A percentile compares a stretch with the other conserved stretches of the same genome.
Conservation (phyloP, 1,140 invertebrate species). For the Drosophila busckii region DNA sequence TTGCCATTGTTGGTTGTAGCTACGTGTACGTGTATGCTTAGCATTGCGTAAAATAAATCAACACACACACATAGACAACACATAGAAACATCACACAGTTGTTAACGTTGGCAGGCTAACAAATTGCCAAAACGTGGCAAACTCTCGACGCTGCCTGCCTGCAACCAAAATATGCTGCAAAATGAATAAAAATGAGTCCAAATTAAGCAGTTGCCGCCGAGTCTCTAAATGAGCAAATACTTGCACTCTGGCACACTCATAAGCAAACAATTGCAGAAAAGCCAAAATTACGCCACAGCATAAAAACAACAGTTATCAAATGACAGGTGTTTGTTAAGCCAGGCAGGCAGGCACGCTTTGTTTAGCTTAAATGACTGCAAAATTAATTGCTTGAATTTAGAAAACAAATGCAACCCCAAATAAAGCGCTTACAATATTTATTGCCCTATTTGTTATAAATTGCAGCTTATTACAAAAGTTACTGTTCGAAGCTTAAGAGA, state of each 20-base stretch:
- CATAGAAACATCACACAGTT: neutral
- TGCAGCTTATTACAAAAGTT: no score
- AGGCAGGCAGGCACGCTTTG: slow-evolving; percentile 6
- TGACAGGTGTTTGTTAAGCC: slow-evolving; percentile 1
- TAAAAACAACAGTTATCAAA: slow-evolving; percentile 9
- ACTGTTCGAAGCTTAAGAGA: no score
- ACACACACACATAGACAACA: slow-evolving; percentile 10
- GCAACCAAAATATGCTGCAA: slow-evolving; percentile 35
- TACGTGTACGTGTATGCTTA: slow-evolving; percentile 55
- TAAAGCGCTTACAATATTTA: no score
- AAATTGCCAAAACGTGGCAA: slow-evolving; percentile 38
- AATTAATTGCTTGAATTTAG: slow-evolving; percentile 2
- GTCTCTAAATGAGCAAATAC: slow-evolving; percentile 29
- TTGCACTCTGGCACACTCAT: neutral
- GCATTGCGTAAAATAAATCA: slow-evolving; percentile 71
- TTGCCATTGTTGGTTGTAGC: slow-evolving; percentile 41
- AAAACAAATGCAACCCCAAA: no score
- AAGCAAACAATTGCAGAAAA: slow-evolving; percentile 4
- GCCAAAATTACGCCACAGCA: no score
- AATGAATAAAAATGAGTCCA: slow-evolving; percentile 73
- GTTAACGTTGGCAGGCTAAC: slow-evolving; percentile 28
- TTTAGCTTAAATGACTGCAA: slow-evolving; percentile 14
- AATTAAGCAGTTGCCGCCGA: slow-evolving; percentile 55
- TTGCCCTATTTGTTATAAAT: no score
- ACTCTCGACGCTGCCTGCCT: slow-evolving; percentile 1